These are phyloP conservation scores for Cantharis rustica DNA, from an alignment of 2,888 invertebrate genomes.

Conservation along the genomic window DNA sequence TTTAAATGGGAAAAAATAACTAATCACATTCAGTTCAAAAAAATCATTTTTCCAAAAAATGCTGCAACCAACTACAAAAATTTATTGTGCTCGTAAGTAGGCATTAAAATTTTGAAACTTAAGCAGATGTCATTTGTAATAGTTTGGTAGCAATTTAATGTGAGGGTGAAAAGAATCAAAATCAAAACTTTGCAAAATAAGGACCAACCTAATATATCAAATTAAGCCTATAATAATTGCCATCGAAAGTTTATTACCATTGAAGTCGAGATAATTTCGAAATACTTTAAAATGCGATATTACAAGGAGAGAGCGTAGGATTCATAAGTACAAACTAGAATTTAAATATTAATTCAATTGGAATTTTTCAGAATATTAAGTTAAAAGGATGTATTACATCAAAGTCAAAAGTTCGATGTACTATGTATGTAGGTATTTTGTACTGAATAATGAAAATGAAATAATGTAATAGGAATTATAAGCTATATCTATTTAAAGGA, in stretches of 20 bases:
- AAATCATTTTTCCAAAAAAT: too few relatives aligned
- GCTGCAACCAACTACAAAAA: too few relatives aligned
- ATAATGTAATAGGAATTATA: too few relatives aligned
- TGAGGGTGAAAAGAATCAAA: too few relatives aligned
- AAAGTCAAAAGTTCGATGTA: background rate
- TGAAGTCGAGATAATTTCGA: background rate
- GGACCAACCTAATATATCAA: background rate
- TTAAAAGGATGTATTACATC: background rate
- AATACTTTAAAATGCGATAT: background rate
- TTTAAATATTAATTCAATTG: background rate
- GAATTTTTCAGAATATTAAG: background rate
- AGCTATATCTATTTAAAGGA: too few relatives aligned
- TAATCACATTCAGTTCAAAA: too few relatives aligned
- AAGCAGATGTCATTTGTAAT: too few relatives aligned
- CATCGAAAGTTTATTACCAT: background rate
- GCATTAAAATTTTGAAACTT: too few relatives aligned
- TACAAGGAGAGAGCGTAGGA: background rate
- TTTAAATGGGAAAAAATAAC: too few relatives aligned
- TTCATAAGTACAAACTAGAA: background rate
- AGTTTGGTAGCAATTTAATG: too few relatives aligned
- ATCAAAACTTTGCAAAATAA: too few relatives aligned
- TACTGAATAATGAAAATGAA: background rate
- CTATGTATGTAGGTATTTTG: background rate
- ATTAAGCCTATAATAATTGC: background rate
- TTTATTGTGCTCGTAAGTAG: too few relatives aligned